Conservation (phyloP, 2,888 invertebrate genomes). For the Brachyptera risi region DNA sequence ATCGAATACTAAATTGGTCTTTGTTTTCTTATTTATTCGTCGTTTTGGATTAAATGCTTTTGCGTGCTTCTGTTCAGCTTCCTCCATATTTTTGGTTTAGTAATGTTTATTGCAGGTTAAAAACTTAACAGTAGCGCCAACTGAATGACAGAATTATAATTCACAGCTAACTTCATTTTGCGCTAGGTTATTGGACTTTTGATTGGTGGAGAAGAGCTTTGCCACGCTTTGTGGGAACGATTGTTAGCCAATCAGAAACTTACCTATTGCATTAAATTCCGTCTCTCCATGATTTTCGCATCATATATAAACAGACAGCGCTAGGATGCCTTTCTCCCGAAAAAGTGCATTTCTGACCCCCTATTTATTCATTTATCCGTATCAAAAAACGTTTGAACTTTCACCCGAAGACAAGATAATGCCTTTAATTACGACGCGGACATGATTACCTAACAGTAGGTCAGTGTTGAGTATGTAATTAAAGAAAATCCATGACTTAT, state of each 20-base stretch:
- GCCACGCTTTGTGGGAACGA: not conserved
- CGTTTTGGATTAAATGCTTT: constrained; percentile 36
- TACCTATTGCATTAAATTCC: constrained; percentile 63
- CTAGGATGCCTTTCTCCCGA: constrained; percentile 81
- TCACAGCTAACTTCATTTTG: not conserved
- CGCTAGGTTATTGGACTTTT: not conserved
- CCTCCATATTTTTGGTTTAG: constrained; percentile 18
- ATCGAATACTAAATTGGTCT: constrained; percentile 56
- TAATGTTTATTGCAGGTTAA: no score
- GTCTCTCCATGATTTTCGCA: constrained; percentile 87
- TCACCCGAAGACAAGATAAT: not conserved
- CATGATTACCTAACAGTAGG: no score
- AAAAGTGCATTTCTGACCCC: constrained; percentile 44
- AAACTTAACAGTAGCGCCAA: not conserved
- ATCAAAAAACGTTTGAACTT: not conserved
- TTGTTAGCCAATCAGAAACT: constrained; percentile 28
- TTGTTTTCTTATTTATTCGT: constrained; percentile 48
- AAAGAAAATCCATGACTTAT: no score
- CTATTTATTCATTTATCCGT: not conserved
- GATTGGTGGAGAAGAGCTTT: not conserved
- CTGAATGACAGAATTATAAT: not conserved
- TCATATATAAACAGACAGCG: constrained; percentile 96
- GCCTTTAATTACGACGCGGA: not conserved
- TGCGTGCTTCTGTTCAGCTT: not conserved
- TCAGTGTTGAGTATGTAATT: no score